Conservation (phyloP, 2,888 invertebrate species). For the Parnassius apollo region DNA sequence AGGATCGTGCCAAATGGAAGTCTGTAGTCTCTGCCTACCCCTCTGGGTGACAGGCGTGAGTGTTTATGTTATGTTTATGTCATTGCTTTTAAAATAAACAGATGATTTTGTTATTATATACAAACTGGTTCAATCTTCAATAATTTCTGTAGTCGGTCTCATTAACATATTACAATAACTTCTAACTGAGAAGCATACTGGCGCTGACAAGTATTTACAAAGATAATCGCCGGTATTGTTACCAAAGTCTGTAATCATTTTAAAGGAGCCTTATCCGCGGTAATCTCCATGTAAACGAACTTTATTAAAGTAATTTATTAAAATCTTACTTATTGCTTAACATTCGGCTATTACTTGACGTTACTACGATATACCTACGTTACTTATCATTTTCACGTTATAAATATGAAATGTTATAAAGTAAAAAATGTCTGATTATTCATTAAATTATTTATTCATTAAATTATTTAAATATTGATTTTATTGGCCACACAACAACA, state of each 20-base stretch:
- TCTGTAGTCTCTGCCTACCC: too few species aligned
- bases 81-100: background rate
- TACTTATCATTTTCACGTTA: background rate
- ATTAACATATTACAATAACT: constrained; percentile 68
- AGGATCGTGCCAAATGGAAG: too few species aligned
- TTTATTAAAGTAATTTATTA: constrained; percentile 63
- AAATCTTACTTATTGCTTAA: constrained; percentile 33
- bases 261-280: constrained; percentile 61
- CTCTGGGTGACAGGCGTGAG: too few species aligned
- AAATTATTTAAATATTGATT: too few species aligned
- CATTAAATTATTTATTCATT: too few species aligned
- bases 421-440: too few species aligned
- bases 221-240: constrained; percentile 70
- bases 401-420: background rate
- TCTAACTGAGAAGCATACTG: constrained; percentile 47
- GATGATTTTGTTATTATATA: background rate
- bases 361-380: background rate
- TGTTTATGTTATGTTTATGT: too few species aligned
- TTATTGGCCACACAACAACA: too few species aligned
- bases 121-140: constrained; percentile 24
- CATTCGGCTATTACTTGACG: background rate
- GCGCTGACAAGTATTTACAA: constrained; percentile 64
- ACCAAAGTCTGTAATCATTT: constrained; percentile 64
- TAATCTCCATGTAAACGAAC: constrained; percentile 56
- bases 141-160: constrained; percentile 47